phyloP scores from a whole-genome alignment of 92 coral and sea anemone genomes.

The Parazoanthus darwini region DNA sequence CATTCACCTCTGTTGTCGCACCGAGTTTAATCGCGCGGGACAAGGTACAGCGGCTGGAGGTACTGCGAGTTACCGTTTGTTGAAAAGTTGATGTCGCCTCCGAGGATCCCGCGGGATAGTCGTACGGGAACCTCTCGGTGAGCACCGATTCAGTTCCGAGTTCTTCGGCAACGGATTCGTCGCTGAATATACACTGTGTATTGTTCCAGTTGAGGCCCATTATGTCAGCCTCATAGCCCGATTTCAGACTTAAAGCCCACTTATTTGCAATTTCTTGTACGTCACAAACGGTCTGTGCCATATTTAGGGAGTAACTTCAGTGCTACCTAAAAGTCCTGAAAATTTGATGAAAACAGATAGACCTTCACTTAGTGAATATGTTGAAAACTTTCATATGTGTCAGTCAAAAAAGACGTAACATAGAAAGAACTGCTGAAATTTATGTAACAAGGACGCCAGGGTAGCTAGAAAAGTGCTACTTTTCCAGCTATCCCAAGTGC shows the following conservation, averaged over 20 bases:
- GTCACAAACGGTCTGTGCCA: not conserved
- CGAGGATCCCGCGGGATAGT: slow-evolving; percentile 3
- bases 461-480: too few species aligned
- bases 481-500: too few species aligned
- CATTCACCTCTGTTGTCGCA: not conserved
- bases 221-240: not conserved
- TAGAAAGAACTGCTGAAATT: too few species aligned
- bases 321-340: too few species aligned
- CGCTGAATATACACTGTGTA: slow-evolving; percentile 2
- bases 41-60: not conserved
- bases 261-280: slow-evolving; percentile 1
- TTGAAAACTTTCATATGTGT: too few species aligned
- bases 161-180: not conserved
- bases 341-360: too few species aligned
- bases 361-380: too few species aligned
- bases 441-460: too few species aligned
- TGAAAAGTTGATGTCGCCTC: slow-evolving; percentile 15
- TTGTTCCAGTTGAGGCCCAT: not conserved
- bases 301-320: too few species aligned
- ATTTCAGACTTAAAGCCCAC: slow-evolving; percentile 3
- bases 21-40: not conserved
- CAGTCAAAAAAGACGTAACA: too few species aligned
- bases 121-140: slow-evolving; percentile 4
- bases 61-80: slow-evolving; percentile 1
- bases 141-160: not conserved